Conservation (phyloP, 2,888 invertebrate species). For the Caenorhabditis panamensis region DNA sequence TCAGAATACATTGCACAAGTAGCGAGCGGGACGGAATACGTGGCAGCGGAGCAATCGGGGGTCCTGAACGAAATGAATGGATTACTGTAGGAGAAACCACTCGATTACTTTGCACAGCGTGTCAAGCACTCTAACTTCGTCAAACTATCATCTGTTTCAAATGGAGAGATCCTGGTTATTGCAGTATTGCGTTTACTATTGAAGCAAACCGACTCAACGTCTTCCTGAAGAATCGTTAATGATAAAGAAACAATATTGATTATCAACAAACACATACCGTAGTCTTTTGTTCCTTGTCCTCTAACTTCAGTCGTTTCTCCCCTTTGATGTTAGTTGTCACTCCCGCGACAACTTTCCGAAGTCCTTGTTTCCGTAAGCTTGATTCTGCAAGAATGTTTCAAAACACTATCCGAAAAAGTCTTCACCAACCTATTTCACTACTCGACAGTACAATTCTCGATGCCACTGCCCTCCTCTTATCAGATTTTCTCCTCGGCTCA, state of each 20-base stretch:
- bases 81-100: conserved; percentile 18
- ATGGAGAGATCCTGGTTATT: conserved; percentile 24
- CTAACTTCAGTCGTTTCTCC: not conserved
- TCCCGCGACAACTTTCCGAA: conserved; percentile 36
- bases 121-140: conserved; percentile 48
- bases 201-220: conserved; percentile 54
- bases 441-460: conserved; percentile 40
- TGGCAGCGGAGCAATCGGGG: conserved; percentile 6
- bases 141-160: conserved; percentile 45
- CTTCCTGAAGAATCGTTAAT: no score
- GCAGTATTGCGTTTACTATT: conserved; percentile 37
- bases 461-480: conserved; percentile 39
- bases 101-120: conserved; percentile 38
- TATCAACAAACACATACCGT: conserved; percentile 23
- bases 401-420: no score
- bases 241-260: no score
- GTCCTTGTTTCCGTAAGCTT: not conserved
- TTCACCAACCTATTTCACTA: not conserved
- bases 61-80: conserved; percentile 14
- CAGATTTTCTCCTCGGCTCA: conserved; percentile 44
- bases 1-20: conserved; percentile 37
- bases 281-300: conserved; percentile 35
- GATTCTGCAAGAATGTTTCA: conserved; percentile 33
- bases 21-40: conserved; percentile 38
- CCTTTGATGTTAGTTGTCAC: conserved; percentile 35